Conservation (phyloP, 2,797 vertebrate genomes). For the Premnoplex brunnescens region DNA sequence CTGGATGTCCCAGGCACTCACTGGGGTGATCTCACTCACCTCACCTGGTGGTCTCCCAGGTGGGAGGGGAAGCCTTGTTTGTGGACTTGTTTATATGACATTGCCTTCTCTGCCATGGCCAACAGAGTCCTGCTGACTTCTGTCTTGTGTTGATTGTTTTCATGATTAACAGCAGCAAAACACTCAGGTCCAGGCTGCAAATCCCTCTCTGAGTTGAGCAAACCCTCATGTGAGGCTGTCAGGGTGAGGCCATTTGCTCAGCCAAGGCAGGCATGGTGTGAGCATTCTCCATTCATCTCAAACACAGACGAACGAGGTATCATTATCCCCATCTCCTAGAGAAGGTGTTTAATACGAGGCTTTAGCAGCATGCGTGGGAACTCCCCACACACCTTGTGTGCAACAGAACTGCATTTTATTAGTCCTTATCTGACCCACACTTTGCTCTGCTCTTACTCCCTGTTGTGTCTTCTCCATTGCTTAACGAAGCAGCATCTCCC, state of each 20-base stretch:
- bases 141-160: accelerated
- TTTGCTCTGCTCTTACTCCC: background rate
- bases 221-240: accelerated
- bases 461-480: background rate
- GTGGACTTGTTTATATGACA: accelerated
- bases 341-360: background rate
- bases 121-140: background rate
- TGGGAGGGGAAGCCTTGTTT: background rate
- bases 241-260: background rate
- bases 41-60: background rate
- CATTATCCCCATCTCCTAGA: background rate
- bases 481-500: background rate
- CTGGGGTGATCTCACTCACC: background rate
- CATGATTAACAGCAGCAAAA: background rate
- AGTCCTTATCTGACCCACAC: background rate
- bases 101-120: background rate
- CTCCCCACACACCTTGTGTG: background rate
- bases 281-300: background rate
- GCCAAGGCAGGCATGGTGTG: background rate
- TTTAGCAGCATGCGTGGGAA: background rate
- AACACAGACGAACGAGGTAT: background rate
- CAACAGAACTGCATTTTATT: background rate
- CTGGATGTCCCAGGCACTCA: accelerated
- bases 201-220: background rate
- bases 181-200: background rate